A percentile compares a stretch with the other conserved stretches of the same genome.
phyloP scores from a whole-genome alignment of 2,888 invertebrate genomes.

The Nowickia ferox region DNA sequence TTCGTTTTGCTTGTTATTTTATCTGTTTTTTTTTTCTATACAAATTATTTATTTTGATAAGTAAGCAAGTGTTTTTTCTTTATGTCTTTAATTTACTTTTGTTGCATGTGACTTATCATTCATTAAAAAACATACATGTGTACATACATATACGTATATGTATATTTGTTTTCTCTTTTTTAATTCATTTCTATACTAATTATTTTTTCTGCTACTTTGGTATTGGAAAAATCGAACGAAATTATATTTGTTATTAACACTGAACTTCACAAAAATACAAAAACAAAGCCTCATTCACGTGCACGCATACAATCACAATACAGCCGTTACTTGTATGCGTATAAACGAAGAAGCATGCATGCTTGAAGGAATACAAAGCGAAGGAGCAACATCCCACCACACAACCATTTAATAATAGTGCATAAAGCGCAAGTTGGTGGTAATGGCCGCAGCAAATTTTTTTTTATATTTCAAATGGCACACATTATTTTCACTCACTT shows the following conservation, averaged over 20 bases:
- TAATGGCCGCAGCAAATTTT: constrained; percentile 63
- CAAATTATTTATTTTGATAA: too few relatives aligned
- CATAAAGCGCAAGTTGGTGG: constrained; percentile 54
- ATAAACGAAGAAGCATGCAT: constrained; percentile 25
- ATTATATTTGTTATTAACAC: constrained; percentile 81
- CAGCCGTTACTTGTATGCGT: background rate
- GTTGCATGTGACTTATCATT: background rate
- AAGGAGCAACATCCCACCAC: constrained; percentile 18
- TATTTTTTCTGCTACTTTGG: constrained; percentile 30
- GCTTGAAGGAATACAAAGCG: constrained; percentile 2
- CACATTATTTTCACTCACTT: constrained; percentile 35
- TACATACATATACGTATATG: background rate
- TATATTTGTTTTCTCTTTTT: constrained; percentile 22
- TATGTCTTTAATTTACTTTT: background rate
- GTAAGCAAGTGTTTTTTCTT: background rate
- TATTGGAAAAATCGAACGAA: constrained; percentile 74
- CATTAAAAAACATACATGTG: too few relatives aligned
- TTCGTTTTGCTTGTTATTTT: background rate
- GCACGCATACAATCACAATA: constrained; percentile 7
- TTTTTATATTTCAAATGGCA: constrained; percentile 33
- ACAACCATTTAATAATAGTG: constrained; percentile 23
- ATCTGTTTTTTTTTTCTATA: too few relatives aligned
- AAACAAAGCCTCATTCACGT: constrained; percentile 24
- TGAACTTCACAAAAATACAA: constrained; percentile 72
- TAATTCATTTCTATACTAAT: constrained; percentile 24